A percentile compares a stretch with the other conserved stretches of the same genome.
Evolutionary conservation across 2,797 vertebrate species (phyloP).

Genomic region (Tokudaia tokunoshimensis): DNA sequence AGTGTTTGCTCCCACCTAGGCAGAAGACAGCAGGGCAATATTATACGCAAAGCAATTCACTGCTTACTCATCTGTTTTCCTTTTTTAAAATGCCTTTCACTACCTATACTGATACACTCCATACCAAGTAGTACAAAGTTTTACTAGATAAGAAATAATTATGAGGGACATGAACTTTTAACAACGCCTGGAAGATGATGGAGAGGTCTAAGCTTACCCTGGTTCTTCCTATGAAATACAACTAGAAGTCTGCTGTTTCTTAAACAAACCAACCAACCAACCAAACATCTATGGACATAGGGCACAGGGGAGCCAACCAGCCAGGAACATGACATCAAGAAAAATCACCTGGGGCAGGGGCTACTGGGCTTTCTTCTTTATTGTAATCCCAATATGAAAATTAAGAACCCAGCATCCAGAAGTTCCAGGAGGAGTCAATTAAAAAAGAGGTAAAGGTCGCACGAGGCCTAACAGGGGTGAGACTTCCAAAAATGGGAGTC

Average conservation of each 20-base stretch:
- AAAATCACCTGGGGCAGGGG: neutral
- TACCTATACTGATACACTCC: neutral
- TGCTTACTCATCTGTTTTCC: neutral
- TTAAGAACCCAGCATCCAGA: constrained; percentile 9
- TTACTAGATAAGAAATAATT: constrained; percentile 5
- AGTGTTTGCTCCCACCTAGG: constrained; percentile 95
- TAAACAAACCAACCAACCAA: neutral
- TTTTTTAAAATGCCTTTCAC: neutral
- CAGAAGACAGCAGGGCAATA: neutral
- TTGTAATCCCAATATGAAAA: neutral
- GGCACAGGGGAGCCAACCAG: neutral
- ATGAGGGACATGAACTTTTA: neutral
- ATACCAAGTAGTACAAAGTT: neutral
- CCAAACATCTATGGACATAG: neutral
- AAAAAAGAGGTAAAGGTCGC: neutral
- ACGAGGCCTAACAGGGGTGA: neutral
- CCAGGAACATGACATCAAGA: neutral
- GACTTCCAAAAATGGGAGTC: neutral
- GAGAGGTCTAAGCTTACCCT: neutral
- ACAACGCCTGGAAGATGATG: neutral
- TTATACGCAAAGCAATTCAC: neutral
- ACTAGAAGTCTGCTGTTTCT: neutral
- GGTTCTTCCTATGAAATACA: constrained; percentile 1
- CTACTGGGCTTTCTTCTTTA: constrained; percentile 9
- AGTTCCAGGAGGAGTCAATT: neutral